Evolutionary conservation across 2,888 invertebrate species (phyloP).

Genomic region (Chrysina gloriosa): DNA sequence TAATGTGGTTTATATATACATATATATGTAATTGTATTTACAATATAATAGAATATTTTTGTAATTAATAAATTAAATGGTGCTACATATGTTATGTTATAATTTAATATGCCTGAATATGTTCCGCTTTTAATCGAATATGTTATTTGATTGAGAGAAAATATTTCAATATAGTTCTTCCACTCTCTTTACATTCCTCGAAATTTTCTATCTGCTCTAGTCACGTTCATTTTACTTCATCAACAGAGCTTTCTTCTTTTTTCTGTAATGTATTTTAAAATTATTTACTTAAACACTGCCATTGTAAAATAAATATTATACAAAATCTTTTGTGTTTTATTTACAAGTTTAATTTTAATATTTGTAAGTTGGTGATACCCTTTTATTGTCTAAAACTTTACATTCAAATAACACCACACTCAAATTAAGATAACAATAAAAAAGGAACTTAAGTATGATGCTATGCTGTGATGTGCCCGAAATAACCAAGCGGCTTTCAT

Average conservation of each 20-base stretch:
- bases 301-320: conserved; percentile 60
- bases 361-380: no score
- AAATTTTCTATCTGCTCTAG: conserved; percentile 52
- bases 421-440: no score
- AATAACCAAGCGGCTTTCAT: no score
- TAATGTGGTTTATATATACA: conserved; percentile 50
- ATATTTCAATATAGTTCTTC: conserved; percentile 8
- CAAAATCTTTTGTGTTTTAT: conserved; percentile 30
- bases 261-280: conserved; percentile 37
- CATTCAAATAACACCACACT: no score
- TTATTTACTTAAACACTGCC: conserved; percentile 59
- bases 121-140: conserved; percentile 19
- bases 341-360: no score
- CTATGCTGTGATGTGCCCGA: no score
- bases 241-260: conserved; percentile 35
- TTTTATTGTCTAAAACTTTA: no score
- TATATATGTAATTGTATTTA: conserved; percentile 48
- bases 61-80: conserved; percentile 58
- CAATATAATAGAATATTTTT: conserved; percentile 54
- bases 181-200: conserved; percentile 44
- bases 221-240: conserved; percentile 47
- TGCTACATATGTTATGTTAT: conserved; percentile 52
- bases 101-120: conserved; percentile 42
- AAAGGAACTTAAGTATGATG: no score
- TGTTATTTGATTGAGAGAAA: conserved; percentile 23